These are phyloP conservation scores for Phyllotreta cruciferae DNA, from an alignment of 2,888 invertebrate genomes.

Conservation along the genomic window DNA sequence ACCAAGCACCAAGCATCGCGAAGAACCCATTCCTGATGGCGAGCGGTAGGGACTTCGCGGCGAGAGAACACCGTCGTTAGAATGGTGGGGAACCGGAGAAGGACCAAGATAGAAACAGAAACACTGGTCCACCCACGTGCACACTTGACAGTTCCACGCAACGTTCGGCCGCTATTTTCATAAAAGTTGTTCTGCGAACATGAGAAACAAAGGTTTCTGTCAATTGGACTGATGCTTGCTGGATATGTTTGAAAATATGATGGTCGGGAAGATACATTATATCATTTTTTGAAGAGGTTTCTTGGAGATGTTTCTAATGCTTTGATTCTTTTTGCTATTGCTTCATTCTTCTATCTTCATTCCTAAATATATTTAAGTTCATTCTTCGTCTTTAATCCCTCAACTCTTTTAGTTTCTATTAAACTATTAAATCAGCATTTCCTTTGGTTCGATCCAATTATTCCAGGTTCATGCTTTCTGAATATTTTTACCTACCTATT, in stretches of 20 bases:
- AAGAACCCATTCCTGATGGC: constrained; percentile 16
- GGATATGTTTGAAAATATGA: too few species aligned
- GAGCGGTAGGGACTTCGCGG: constrained; percentile 37
- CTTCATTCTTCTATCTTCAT: neutral
- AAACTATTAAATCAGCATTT: too few species aligned
- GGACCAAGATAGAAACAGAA: constrained; percentile 46
- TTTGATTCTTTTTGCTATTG: neutral
- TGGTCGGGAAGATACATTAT: too few species aligned
- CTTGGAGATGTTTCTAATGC: too few species aligned
- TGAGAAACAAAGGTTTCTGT: constrained; percentile 31
- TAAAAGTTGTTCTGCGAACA: constrained; percentile 52
- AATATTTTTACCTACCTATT: too few species aligned
- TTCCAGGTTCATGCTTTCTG: too few species aligned
- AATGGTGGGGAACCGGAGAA: constrained; percentile 37
- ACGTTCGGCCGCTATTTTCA: constrained; percentile 55
- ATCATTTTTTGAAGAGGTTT: too few species aligned
- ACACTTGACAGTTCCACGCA: constrained; percentile 58
- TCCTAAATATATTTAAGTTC: too few species aligned
- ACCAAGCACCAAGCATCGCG: constrained; percentile 35
- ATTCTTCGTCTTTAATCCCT: too few species aligned
- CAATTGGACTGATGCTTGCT: constrained; percentile 37
- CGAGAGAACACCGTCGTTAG: constrained; percentile 20
- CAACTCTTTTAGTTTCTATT: too few species aligned
- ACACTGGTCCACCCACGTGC: constrained; percentile 60
- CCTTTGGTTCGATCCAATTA: too few species aligned